Percentiles rank a stretch among this genome's conserved stretches.
phyloP scores from a whole-genome alignment of 2,888 invertebrate species.

The Chromoteleia sp. region DNA sequence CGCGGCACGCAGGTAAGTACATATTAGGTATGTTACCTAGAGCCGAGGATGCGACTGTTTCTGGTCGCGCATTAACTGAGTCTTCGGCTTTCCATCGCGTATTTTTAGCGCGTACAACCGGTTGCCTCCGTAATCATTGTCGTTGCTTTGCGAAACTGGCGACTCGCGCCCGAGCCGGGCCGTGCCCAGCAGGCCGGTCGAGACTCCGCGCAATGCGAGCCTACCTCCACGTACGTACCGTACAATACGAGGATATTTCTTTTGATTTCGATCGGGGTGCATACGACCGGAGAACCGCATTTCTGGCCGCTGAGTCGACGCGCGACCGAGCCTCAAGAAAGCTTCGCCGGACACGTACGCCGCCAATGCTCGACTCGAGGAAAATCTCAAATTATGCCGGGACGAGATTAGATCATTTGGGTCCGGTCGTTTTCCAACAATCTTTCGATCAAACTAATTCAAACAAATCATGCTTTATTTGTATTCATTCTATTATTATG shows the following conservation, averaged over 20 bases:
- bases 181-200: slow-evolving; percentile 51
- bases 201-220: slow-evolving; percentile 53
- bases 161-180: slow-evolving; percentile 63
- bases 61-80: slow-evolving; percentile 78
- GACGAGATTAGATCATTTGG: too few relatives aligned
- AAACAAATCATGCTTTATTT: too few relatives aligned
- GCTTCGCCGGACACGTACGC: slow-evolving; percentile 9
- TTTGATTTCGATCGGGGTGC: slow-evolving; percentile 70
- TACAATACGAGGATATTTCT: slow-evolving; percentile 70
- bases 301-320: slow-evolving; percentile 80
- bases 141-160: slow-evolving; percentile 75
- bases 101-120: slow-evolving; percentile 83
- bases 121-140: slow-evolving; percentile 83
- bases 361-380: background rate
- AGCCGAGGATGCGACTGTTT: slow-evolving; percentile 75
- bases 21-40: slow-evolving; percentile 70
- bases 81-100: slow-evolving; percentile 72
- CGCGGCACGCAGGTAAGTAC: slow-evolving; percentile 59
- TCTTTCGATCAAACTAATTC: too few relatives aligned
- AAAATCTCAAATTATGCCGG: background rate
- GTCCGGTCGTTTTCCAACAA: too few relatives aligned
- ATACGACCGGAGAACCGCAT: slow-evolving; percentile 77
- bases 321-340: slow-evolving; percentile 39
- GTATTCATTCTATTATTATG: too few relatives aligned
- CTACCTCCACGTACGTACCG: slow-evolving; percentile 56